Evolutionary conservation across 2,113 vertebrate genomes (phyloP), one percentile per base, ranked within the genome.

Genomic region (Corythaixoides concolor): DNA sequence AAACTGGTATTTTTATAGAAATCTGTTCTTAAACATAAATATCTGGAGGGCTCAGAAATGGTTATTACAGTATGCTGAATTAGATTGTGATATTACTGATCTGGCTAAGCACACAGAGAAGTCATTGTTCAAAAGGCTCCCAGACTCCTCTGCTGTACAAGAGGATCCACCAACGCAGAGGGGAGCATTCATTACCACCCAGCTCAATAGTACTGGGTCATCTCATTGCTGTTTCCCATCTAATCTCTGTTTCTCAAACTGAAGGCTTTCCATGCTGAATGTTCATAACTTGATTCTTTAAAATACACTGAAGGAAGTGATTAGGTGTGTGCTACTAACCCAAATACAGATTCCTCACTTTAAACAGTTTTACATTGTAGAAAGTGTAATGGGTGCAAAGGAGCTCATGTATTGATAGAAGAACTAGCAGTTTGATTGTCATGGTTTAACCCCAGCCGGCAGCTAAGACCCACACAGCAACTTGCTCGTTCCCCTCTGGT

Each of bases 1-100:
- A 19, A 62, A 77, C 0, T 63, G 33, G 35, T 73, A 59, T 85
- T 82, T 91, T 90, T 89, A 43, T 72, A 83, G 73, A 94, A 92
- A 82, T 55, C 62, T 86, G 5, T 35, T 95, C 82, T 92, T 66
- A 95, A 96, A 47, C 72, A 86, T 83, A 75, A 92, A 55, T n/a
- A 60, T 67, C 37, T 45, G 81, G 64, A 87, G n/a, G 49, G 37
- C 53, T 93, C 74, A 85, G 58, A 75, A 84, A 55, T 30, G 45
- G 74, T 86, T 97, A 47, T 81, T 68, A 59, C 3, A 69, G 15
- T 68, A 87, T 23, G 11, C 21, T 90, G 72, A 90, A 77, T 80
- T 67, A 68, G 30, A 53, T 19, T 43, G 11, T 1, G 2, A 2
- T 81, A 47, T 84, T 87, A 75, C 49, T 49, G 53, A 55, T 85